Conservation (phyloP, 2,888 invertebrate species). For the Dexiosoma caninum region DNA sequence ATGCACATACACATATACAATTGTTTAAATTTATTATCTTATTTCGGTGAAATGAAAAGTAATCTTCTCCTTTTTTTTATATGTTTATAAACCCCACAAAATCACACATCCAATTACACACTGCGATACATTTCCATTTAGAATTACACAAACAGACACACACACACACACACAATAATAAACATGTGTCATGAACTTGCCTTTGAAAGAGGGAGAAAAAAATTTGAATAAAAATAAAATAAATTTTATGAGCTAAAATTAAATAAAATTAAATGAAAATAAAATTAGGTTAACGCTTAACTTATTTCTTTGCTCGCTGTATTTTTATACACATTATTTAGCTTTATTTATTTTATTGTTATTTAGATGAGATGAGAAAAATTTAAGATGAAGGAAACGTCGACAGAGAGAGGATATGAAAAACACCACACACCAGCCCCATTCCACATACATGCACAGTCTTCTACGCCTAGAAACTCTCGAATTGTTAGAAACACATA, state of each 20-base stretch:
- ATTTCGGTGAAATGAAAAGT: slow-evolving; percentile 48
- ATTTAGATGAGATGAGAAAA: slow-evolving; percentile 61
- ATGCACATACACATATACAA: too few relatives aligned
- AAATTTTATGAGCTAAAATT: slow-evolving; percentile 66
- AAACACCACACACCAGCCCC: not conserved
- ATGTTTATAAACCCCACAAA: slow-evolving; percentile 17
- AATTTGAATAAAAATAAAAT: slow-evolving; percentile 33
- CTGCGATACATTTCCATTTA: not conserved
- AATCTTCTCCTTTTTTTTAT: slow-evolving; percentile 29
- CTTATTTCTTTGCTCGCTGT: slow-evolving; percentile 58
- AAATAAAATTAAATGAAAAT: slow-evolving; percentile 68
- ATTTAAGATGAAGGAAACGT: not conserved
- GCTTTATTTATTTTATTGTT: slow-evolving; percentile 66
- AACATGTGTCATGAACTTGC: slow-evolving; percentile 31
- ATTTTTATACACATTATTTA: slow-evolving; percentile 36
- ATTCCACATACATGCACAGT: not conserved
- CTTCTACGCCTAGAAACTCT: too few relatives aligned
- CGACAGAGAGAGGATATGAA: not conserved
- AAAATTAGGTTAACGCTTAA: slow-evolving; percentile 68
- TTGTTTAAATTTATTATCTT: slow-evolving; percentile 46
- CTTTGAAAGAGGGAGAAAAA: slow-evolving; percentile 3
- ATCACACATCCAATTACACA: not conserved
- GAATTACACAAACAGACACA: not conserved
- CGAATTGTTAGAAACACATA: slow-evolving; percentile 47
- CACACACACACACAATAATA: slow-evolving; percentile 8